A percentile compares a stretch with the other conserved stretches of the same genome.
These are phyloP conservation scores for western clawed frog (Xenopus tropicalis) DNA, from an alignment of 2,113 vertebrate species.

Conservation along the genomic window UCB_Xtro_10.0 CM004446.2:39086001-39086500, in stretches of 20 bases:
- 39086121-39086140: slow-evolving; percentile 5
- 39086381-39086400: too few species aligned
- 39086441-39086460: too few species aligned
- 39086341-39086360: too few species aligned
- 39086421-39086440: too few species aligned
- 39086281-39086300: too few species aligned
- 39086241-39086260: not conserved
- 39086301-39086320: not conserved
- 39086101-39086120: slow-evolving; percentile 8
- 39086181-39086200: slow-evolving; percentile 9
- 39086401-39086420: too few species aligned
- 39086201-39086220: not conserved
- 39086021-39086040: slow-evolving; percentile 15
- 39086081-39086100: not conserved
- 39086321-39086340: not conserved
- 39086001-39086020: slow-evolving; percentile 11
- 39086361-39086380: too few species aligned
- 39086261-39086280: not conserved
- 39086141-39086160: slow-evolving; percentile 28
- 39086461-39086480: too few species aligned
- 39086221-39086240: not conserved
- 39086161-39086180: slow-evolving; percentile 4
- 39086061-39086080: slow-evolving; percentile 35
- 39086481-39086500: too few species aligned
- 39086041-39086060: slow-evolving; percentile 17